Evolutionary conservation across 2,888 invertebrate species (phyloP).

Genomic region (Auanema freiburgensis): DNA sequence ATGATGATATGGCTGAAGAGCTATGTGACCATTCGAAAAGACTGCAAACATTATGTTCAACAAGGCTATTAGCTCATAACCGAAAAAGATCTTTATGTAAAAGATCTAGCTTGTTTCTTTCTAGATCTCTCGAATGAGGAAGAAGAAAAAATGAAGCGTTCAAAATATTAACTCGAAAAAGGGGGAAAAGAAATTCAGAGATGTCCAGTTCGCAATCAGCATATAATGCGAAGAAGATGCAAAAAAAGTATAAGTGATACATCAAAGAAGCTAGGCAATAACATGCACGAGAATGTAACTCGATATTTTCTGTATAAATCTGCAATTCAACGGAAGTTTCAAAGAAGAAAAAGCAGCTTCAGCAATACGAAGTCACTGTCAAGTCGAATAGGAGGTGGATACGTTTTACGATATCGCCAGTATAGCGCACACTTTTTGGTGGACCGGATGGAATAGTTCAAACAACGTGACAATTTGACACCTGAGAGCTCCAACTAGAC

Average conservation of each 20-base stretch:
- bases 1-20: not conserved
- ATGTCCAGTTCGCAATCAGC: too few relatives aligned
- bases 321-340: not conserved
- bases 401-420: not conserved
- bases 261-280: too few relatives aligned
- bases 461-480: conserved; percentile 7
- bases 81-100: conserved; percentile 2
- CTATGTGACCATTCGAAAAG: too few relatives aligned
- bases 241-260: too few relatives aligned
- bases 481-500: not conserved
- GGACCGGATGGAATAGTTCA: conserved; percentile 5
- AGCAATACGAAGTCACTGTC: too few relatives aligned
- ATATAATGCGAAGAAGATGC: too few relatives aligned
- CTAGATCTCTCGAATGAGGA: too few relatives aligned
- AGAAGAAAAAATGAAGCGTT: too few relatives aligned
- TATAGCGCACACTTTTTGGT: not conserved
- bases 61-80: not conserved
- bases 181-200: too few relatives aligned
- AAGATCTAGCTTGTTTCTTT: not conserved
- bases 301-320: not conserved
- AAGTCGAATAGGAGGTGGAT: too few relatives aligned
- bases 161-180: too few relatives aligned
- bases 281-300: not conserved
- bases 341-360: not conserved
- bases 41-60: too few relatives aligned